Conservation (phyloP, 2,888 invertebrate genomes). For the Tromatobia lineatoria region DNA sequence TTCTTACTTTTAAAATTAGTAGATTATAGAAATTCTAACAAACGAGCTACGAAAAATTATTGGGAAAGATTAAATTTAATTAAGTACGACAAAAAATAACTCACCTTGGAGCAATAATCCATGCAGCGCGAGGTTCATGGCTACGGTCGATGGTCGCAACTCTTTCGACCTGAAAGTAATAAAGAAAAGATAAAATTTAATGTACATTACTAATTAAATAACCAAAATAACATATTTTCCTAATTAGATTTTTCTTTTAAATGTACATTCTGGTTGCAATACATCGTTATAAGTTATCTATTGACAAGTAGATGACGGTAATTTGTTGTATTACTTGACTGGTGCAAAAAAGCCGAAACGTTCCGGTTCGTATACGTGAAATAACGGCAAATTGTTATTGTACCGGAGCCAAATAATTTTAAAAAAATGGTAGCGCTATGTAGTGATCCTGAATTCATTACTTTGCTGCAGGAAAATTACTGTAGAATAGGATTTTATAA, state of each 20-base stretch:
- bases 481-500: slow-evolving; percentile 1
- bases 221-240: no score
- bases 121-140: slow-evolving; percentile 85
- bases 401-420: slow-evolving; percentile 51
- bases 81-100: slow-evolving; percentile 47
- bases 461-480: slow-evolving; percentile 11
- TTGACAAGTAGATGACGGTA: slow-evolving; percentile 10
- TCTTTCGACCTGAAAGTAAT: slow-evolving; percentile 79
- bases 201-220: background rate
- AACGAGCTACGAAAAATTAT: background rate
- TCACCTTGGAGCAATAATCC: slow-evolving; percentile 84
- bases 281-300: slow-evolving; percentile 23
- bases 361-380: slow-evolving; percentile 55
- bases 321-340: background rate
- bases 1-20: no score
- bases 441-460: slow-evolving; percentile 37
- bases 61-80: background rate
- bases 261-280: slow-evolving; percentile 21
- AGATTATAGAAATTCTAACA: background rate
- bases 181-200: slow-evolving; percentile 9
- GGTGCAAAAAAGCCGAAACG: slow-evolving; percentile 25
- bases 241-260: slow-evolving; percentile 2
- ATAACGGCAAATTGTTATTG: slow-evolving; percentile 53
- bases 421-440: slow-evolving; percentile 28
- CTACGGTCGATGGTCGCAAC: slow-evolving; percentile 78